Conservation (phyloP, 1,140 invertebrate species). For the Megathymus violae region DNA sequence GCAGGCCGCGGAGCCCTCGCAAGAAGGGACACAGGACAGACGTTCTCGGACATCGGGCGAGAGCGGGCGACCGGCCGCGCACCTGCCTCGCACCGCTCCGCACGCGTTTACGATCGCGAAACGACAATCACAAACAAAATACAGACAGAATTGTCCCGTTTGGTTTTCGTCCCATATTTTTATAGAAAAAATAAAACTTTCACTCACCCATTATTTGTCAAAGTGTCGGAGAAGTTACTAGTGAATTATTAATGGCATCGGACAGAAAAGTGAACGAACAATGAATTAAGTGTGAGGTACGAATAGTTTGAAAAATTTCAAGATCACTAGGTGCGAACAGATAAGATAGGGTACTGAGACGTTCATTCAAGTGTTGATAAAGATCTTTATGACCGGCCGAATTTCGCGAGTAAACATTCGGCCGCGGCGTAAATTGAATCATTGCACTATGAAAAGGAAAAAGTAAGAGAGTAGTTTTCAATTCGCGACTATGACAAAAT, state of each 20-base stretch:
- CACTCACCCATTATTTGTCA: slow-evolving; percentile 15
- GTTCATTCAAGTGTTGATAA: slow-evolving; percentile 75
- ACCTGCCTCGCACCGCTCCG: slow-evolving; percentile 72
- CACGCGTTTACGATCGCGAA: slow-evolving; percentile 71
- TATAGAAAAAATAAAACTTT: slow-evolving; percentile 23
- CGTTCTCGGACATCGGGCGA: slow-evolving; percentile 83
- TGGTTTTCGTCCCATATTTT: slow-evolving; percentile 30
- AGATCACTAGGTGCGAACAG: slow-evolving; percentile 65
- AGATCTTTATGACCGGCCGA: slow-evolving; percentile 61
- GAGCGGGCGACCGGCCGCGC: slow-evolving; percentile 79
- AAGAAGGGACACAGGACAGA: slow-evolving; percentile 83
- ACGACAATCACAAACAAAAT: slow-evolving; percentile 68
- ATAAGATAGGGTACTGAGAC: slow-evolving; percentile 73
- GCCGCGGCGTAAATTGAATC: slow-evolving; percentile 49
- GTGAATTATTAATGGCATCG: slow-evolving; percentile 42
- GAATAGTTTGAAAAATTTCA: slow-evolving; percentile 56
- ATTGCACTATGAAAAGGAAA: slow-evolving; percentile 77
- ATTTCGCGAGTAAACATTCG: slow-evolving; percentile 59
- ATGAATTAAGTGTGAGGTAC: slow-evolving; percentile 53
- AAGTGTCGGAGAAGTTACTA: slow-evolving; percentile 28
- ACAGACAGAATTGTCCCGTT: slow-evolving; percentile 42
- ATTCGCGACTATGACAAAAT: slow-evolving; percentile 53
- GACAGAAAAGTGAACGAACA: slow-evolving; percentile 63
- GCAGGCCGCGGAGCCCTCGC: slow-evolving; percentile 75
- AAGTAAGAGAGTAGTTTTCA: slow-evolving; percentile 57